Conservation (phyloP, 2,888 invertebrate genomes). For the Rhyacophila evoluta region DNA sequence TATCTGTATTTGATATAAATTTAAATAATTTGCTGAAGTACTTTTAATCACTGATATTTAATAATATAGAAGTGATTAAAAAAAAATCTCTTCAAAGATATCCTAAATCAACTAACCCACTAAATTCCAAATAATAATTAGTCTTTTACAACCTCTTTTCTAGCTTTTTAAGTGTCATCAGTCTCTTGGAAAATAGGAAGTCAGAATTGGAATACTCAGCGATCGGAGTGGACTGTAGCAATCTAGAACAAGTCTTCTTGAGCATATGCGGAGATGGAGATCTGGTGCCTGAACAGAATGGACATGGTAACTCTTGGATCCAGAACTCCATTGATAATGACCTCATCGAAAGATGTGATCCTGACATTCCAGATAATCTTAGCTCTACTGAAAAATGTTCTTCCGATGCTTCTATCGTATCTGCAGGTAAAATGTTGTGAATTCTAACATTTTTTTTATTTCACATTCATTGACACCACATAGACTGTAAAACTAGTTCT, state of each 20-base stretch:
- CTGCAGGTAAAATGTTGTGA: neutral
- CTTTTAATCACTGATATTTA: no score
- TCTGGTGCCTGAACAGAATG: neutral
- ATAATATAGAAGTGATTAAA: no score
- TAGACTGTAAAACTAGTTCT: no score
- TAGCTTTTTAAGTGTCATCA: constrained; percentile 66
- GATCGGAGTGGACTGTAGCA: constrained; percentile 72
- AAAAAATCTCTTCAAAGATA: no score
- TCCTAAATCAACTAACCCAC: no score
- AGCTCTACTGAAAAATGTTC: neutral
- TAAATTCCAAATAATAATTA: no score
- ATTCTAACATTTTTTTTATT: neutral
- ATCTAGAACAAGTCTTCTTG: constrained; percentile 75
- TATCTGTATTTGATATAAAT: no score
- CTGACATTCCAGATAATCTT: neutral
- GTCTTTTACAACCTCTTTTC: constrained; percentile 41
- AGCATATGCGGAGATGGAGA: constrained; percentile 63
- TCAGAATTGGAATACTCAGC: constrained; percentile 63
- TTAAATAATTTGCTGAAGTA: no score
- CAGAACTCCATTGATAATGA: constrained; percentile 11
- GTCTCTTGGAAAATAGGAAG: constrained; percentile 66
- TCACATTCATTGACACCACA: no score
- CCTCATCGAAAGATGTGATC: neutral
- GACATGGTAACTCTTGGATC: neutral
- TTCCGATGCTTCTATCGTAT: neutral